phyloP scores from a whole-genome alignment of 1,140 invertebrate species.

The Zaprionus kolodkinae region DNA sequence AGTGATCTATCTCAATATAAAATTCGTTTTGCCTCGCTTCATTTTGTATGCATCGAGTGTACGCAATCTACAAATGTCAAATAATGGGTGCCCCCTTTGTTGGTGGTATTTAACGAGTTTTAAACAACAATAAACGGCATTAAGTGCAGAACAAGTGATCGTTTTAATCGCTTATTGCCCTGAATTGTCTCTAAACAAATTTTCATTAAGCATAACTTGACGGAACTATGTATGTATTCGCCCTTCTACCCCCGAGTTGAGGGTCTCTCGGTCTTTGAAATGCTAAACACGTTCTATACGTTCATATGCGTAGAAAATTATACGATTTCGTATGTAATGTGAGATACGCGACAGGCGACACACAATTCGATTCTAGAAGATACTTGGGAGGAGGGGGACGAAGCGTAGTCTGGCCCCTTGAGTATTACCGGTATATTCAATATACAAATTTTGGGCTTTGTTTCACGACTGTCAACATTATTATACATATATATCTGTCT shows the following conservation, averaged over 20 bases:
- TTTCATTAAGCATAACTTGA: constrained; percentile 39
- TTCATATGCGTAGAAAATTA: constrained; percentile 55
- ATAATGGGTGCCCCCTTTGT: constrained; percentile 5
- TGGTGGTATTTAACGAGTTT: constrained; percentile 8
- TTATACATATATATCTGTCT: not conserved
- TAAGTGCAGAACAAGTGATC: constrained; percentile 37
- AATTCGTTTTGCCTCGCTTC: constrained; percentile 17
- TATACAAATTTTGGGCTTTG: constrained; percentile 57
- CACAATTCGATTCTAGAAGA: not conserved
- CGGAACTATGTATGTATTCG: constrained; percentile 11
- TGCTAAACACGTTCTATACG: constrained; percentile 72
- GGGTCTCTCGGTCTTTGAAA: constrained; percentile 49
- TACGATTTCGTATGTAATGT: constrained; percentile 74
- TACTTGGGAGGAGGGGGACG: not conserved
- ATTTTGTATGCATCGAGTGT: constrained; percentile 58
- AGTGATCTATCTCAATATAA: constrained; percentile 41
- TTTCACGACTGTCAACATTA: constrained; percentile 34
- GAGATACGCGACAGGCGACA: constrained; percentile 50
- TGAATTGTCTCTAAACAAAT: constrained; percentile 22
- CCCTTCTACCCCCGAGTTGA: constrained; percentile 59
- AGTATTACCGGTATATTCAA: constrained; percentile 39
- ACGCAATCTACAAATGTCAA: constrained; percentile 45
- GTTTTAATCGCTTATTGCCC: constrained; percentile 58
- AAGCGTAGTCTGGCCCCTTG: not conserved
- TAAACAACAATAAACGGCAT: constrained; percentile 37